phyloP scores from a whole-genome alignment of 2,113 vertebrate species.

The Fukomys damarensis region DNA sequence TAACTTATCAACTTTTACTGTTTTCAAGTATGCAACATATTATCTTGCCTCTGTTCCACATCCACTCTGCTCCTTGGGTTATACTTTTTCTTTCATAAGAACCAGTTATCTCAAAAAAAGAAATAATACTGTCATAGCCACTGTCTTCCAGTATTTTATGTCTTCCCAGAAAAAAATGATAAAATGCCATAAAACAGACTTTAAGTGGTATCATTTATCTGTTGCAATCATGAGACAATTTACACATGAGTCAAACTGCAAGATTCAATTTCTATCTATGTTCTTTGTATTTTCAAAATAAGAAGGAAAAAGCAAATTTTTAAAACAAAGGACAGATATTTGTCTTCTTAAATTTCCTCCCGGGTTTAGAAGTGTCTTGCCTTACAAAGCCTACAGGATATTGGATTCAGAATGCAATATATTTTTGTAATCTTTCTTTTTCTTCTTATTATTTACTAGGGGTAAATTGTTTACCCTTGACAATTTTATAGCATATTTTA shows the following conservation, averaged over 20 bases:
- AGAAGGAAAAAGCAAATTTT: not conserved
- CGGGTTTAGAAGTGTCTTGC: not conserved
- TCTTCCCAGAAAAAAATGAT: slow-evolving; percentile 21
- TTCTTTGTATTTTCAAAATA: slow-evolving; percentile 1
- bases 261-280: not conserved
- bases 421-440: slow-evolving; percentile 24
- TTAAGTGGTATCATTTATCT: not conserved
- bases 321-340: not conserved
- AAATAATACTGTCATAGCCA: not conserved
- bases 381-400: not conserved
- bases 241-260: not conserved
- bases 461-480: slow-evolving; percentile 54
- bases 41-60: not conserved
- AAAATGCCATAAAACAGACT: not conserved
- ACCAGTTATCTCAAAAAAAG: not conserved
- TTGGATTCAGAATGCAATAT: slow-evolving; percentile 53
- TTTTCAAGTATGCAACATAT: not conserved
- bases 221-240: not conserved
- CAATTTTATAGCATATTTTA: slow-evolving; percentile 7
- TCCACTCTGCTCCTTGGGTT: not conserved
- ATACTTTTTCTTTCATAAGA: not conserved
- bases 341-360: not conserved
- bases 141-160: slow-evolving; percentile 1
- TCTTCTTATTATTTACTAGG: slow-evolving; percentile 37
- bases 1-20: not conserved